A percentile compares a stretch with the other conserved stretches of the same genome.
Evolutionary conservation across 1,140 invertebrate genomes (phyloP).

Genomic region (Lasaia peninsularis): DNA sequence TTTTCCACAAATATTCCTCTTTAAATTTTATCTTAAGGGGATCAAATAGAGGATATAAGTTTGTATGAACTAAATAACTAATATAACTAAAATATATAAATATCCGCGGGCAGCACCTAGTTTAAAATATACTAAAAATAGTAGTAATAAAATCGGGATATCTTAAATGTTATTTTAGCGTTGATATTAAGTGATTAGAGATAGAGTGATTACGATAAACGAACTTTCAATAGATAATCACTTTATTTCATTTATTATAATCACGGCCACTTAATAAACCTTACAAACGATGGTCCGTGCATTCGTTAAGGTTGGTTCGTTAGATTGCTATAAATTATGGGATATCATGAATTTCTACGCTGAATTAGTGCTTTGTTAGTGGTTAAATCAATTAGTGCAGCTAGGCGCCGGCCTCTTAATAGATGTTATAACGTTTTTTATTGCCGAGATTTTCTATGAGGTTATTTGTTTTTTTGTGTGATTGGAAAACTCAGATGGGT

Average conservation of each 20-base stretch:
- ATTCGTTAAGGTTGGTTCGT: constrained; percentile 28
- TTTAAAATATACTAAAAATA: too few species aligned
- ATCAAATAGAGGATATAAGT: too few species aligned
- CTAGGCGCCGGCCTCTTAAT: constrained; percentile 32
- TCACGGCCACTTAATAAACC: constrained; percentile 32
- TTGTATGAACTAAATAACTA: too few species aligned
- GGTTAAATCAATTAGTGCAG: constrained; percentile 33
- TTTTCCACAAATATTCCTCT: too few species aligned
- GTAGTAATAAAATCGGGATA: too few species aligned
- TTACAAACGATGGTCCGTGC: constrained; percentile 19
- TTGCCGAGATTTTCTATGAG: neutral
- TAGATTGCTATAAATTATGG: constrained; percentile 31
- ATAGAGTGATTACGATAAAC: neutral
- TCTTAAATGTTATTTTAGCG: neutral
- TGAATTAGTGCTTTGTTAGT: constrained; percentile 27
- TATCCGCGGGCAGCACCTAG: too few species aligned
- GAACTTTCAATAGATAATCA: constrained; percentile 8
- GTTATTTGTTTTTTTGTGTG: neutral
- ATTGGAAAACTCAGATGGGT: too few species aligned
- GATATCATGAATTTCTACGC: constrained; percentile 37
- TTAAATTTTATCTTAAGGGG: too few species aligned
- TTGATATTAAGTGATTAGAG: neutral
- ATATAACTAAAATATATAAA: too few species aligned
- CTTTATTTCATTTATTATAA: constrained; percentile 10
- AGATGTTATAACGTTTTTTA: neutral